A percentile compares a stretch with the other conserved stretches of the same genome.
Evolutionary conservation across 2,797 vertebrate genomes (phyloP).

Genomic region (Telmatherina bonti): DNA sequence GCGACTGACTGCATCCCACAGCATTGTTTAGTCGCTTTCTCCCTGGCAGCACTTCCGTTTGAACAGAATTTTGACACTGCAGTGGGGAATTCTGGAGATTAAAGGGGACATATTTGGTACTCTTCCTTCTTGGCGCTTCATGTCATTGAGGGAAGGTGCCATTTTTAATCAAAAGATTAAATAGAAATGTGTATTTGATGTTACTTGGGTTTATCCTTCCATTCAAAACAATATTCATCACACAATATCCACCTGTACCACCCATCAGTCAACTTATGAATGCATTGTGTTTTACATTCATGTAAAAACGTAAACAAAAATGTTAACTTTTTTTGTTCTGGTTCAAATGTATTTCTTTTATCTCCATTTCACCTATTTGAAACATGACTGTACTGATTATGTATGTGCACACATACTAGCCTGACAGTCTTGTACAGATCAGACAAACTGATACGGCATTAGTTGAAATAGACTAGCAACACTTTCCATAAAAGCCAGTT

Average conservation of each 20-base stretch:
- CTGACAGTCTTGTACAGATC: background rate
- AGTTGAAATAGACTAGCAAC: constrained; percentile 33
- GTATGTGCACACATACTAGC: background rate
- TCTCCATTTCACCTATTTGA: background rate
- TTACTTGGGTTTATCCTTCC: constrained; percentile 30
- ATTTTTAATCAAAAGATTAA: constrained; percentile 65
- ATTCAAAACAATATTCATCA: constrained; percentile 18
- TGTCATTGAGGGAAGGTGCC: constrained; percentile 60
- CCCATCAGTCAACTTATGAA: constrained; percentile 14
- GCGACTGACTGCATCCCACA: constrained; percentile 72
- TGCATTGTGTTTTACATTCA: constrained; percentile 1
- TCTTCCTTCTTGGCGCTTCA: constrained; percentile 77
- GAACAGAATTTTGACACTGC: constrained; percentile 84
- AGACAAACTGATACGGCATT: constrained; percentile 50
- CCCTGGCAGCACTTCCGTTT: constrained; percentile 78
- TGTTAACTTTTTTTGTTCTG: background rate
- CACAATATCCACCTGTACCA: background rate
- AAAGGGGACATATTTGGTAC: constrained; percentile 83
- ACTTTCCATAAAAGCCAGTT: constrained; percentile 43
- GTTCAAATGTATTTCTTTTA: background rate
- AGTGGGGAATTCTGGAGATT: constrained; percentile 82
- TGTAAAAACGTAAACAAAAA: background rate
- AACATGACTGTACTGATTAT: constrained; percentile 11
- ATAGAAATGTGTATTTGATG: constrained; percentile 21
- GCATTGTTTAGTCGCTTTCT: constrained; percentile 81